Base-by-base conservation (phyloP, 2,113 vertebrate species). In the Ceyx cyanopectus region DNA sequence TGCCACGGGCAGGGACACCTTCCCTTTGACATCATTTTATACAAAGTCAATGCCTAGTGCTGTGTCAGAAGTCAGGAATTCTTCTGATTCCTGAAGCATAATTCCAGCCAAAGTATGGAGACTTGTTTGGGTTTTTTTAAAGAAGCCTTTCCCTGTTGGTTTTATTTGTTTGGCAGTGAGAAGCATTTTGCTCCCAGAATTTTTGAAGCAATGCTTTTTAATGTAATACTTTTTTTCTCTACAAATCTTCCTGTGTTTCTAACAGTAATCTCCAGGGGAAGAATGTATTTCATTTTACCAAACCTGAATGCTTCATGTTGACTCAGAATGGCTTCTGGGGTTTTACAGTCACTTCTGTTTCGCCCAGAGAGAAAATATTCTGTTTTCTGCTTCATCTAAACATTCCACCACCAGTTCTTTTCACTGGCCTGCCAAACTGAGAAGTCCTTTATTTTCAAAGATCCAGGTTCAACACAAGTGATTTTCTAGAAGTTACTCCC, bases 361-460 rank as follows among this genome's bases (percentile, higher is more conserved):
- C 89, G 81, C 93, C 92, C 91, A 26, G 86, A 95, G 95, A 95
- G 66, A 95, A 95, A 96, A 94, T 85, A 92, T 69, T 89, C 75
- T 85, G 45, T 68, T 87, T 92, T 93, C 70, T 89, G 85, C 76
- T 92, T 92, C 93, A 95, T 85, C 81, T 85, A 77, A 89, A 77
- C 87, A 94, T 92, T 87, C 93, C 87, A 66, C 50, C 75, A 34
- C 60, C 79, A 32, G 32, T 82, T 66, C 82, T 92, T 94, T 91
- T 92, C 81, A 14, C 20, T 95, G 85, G 62, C 77, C 48, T 84
- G 93, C 85, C 85, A 87, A 41, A 51, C 12, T 26, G 46, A 77
- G 51, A 95, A 77, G 72, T n/a, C 63, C 85, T 89, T 91, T 74
- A 53, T 80, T 92, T 91, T 87, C 90, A 89, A 87, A 94, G 79